phyloP scores from a whole-genome alignment of 2,888 invertebrate genomes.

The Microdon myrmicae region DNA sequence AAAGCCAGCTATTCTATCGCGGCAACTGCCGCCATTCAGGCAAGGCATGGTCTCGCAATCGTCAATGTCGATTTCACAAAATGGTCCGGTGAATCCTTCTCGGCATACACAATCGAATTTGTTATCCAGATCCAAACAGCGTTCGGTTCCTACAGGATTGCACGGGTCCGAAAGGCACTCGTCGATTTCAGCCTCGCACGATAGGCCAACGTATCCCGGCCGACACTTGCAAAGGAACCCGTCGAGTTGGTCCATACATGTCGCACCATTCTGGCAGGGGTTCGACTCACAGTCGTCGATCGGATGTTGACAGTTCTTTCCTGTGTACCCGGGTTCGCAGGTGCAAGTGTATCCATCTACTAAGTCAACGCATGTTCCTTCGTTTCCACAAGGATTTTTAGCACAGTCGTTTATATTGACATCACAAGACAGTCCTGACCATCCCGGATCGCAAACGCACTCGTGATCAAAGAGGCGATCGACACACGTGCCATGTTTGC shows the following conservation, averaged over 20 bases:
- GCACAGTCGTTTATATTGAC: conserved; percentile 92
- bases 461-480: conserved; percentile 88
- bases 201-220: conserved; percentile 91
- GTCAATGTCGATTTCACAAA: conserved; percentile 87
- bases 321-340: conserved; percentile 94
- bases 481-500: conserved; percentile 92
- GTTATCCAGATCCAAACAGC: conserved; percentile 89
- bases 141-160: conserved; percentile 87
- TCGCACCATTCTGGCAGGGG: conserved; percentile 93
- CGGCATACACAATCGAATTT: conserved; percentile 89
- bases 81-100: conserved; percentile 85
- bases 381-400: conserved; percentile 88
- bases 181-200: conserved; percentile 92
- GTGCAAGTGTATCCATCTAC: conserved; percentile 86
- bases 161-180: conserved; percentile 93
- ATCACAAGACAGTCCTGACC: conserved; percentile 88
- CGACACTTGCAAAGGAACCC: conserved; percentile 93
- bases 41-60: conserved; percentile 89
- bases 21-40: conserved; percentile 87
- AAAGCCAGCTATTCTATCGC: conserved; percentile 85
- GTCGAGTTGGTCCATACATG: conserved; percentile 86
- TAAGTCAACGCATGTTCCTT: conserved; percentile 89
- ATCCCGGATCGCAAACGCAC: conserved; percentile 92
- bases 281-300: conserved; percentile 90
- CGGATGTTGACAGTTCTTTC: conserved; percentile 91